Base-by-base conservation (phyloP, 1,140 invertebrate genomes). In the Musca vetustissima region DNA sequence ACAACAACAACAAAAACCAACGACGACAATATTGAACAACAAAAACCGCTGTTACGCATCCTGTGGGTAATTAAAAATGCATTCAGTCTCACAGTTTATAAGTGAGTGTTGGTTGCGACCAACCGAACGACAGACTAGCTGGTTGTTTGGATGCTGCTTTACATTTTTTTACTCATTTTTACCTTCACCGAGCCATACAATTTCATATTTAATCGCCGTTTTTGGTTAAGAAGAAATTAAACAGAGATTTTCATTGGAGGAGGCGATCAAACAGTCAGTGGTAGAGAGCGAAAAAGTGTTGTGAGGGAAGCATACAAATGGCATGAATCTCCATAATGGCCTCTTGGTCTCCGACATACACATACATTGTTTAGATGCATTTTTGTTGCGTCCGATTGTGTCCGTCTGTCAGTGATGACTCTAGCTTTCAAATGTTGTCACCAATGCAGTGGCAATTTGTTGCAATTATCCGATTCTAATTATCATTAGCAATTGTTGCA, bases 31-130 rank as follows among this genome's bases (percentile, higher is more conserved):
- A 43, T 43, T 43, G 36, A 11, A 43, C 36, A 43, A 43, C 36
- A 43, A 43, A 43, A 43, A 43, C 36, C 61, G 64, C 59, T 69
- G 64, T 64, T 65, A 55, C 68, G 68, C 68, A 69, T 69, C 68
- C 68, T 69, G 68, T 69, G 68, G 68, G 68, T 69, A 69, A 69
- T 69, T 69, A 69, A 69, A 69, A 69, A 69, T 69, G 64, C 68
- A 66, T 69, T 69, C 61, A 24, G 28, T 59, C 55, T 61, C 32
- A 43, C 57, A 61, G 57, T 43, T 36, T 32, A 43, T 43, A 43
- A 43, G 36, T 11, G 6, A 43, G 13, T 43, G 36, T 43, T 43
- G 36, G 6, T 43, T 4, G 36, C 36, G n/a, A n/a, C n/a, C n/a
- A n/a, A n/a, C n/a, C 13, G 36, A 11, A 7, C 13, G 36, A 13